Base-by-base conservation (phyloP, 2,113 vertebrate species). In the Oreochromis tanganicae region DNA sequence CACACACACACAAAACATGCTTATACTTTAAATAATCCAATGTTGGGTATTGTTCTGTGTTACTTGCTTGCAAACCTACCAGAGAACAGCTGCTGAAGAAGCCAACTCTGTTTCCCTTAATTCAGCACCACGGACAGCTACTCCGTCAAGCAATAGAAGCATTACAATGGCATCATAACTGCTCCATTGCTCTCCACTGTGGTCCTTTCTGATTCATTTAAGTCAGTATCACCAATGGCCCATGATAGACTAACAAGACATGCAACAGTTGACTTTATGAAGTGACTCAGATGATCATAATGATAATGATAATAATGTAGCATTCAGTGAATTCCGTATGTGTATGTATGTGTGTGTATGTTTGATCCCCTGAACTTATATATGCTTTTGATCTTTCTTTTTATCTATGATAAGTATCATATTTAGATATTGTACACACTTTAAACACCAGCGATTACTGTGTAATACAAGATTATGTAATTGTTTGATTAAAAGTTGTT, bases 401-500 rank as follows among this genome's bases (percentile, higher is more conserved):
- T 48, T 75, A 27, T 21, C 3, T 24, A 68, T 21, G 29, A 75
- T 68, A 85, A 56, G 24, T 41, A 3, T 12, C 32, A 59, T 32
- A 81, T 84, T 81, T 71, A 50, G 66, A 80, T 29, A n/a, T 27
- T 9, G 14, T n/a, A 24, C 36, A 66, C 48, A 82, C 21, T 68
- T 61, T 81, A 48, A n/a, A 80, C 41, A 79, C 34, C 78, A 55
- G 13, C 4, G 27, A 87, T 87, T 21, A 81, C 21, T 50, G 54
- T 24, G 38, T 82, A 84, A 71, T 80, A 71, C 21, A 7, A 1
- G 88, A 88, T 90, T 56, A 56, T 57, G 50, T 73, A 21, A 87
- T 81, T 85, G 73, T 87, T 92, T 89, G 84, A 92, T 88, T 68
- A 78, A 61, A 84, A 84, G 52, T 52, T 55, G 84, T 89, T 80